Evolutionary conservation across 2,113 vertebrate species (phyloP).

Genomic region (Steatornis caripensis): DNA sequence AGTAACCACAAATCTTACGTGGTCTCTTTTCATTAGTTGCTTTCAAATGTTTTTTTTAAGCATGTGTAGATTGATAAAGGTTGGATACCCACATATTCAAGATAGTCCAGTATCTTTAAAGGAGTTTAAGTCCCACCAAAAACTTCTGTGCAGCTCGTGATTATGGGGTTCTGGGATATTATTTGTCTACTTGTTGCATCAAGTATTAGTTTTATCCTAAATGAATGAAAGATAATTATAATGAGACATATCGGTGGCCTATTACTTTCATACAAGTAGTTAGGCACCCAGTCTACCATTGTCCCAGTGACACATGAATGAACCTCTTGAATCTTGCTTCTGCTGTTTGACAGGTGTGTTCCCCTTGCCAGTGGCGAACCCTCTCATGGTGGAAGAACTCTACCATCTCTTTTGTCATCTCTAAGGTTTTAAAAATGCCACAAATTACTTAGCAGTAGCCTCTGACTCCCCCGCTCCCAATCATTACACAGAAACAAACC

Average conservation of each 20-base stretch:
- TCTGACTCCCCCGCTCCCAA: neutral
- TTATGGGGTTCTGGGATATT: neutral
- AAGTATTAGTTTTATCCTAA: neutral
- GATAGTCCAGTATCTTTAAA: neutral
- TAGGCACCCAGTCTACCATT: neutral
- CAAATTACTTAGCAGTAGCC: neutral
- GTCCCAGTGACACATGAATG: neutral
- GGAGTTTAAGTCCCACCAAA: neutral
- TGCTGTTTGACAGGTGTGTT: neutral
- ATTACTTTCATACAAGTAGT: neutral
- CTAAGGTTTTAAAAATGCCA: neutral
- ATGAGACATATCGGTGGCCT: neutral
- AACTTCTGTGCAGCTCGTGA: neutral
- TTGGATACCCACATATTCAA: neutral
- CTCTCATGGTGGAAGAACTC: neutral
- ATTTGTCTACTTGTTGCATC: neutral
- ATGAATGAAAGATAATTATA: neutral
- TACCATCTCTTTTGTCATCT: neutral
- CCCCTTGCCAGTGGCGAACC: neutral
- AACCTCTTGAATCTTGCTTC: neutral
- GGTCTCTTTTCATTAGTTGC: neutral
- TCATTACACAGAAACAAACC: neutral
- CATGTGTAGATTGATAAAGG: neutral
- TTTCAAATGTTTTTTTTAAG: neutral
- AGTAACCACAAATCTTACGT: neutral